These are phyloP conservation scores for Rhamnusium bicolor DNA, from an alignment of 2,888 invertebrate species.

Conservation along the genomic window DNA sequence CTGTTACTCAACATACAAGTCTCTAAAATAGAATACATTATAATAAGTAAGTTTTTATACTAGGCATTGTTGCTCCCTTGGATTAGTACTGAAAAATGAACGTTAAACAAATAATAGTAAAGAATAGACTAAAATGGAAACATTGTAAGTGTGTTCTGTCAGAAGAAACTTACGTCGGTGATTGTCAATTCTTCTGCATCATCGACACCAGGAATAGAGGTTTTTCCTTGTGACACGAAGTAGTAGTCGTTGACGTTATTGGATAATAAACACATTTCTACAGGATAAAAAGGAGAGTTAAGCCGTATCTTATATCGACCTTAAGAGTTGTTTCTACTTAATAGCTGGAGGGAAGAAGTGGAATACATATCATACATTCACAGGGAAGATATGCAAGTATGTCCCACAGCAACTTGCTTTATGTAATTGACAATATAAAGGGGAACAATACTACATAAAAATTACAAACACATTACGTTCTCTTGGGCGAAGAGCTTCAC, in stretches of 20 bases:
- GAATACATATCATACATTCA: background rate
- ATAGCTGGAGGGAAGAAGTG: background rate
- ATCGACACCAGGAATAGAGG: constrained; percentile 95
- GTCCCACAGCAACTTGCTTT: background rate
- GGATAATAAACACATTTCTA: constrained; percentile 86
- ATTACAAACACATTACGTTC: constrained; percentile 38
- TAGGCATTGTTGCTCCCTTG: constrained; percentile 41
- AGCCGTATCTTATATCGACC: constrained; percentile 37
- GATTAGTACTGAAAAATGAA: constrained; percentile 24
- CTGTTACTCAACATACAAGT: constrained; percentile 87
- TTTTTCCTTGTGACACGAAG: constrained; percentile 98
- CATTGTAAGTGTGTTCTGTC: constrained; percentile 42
- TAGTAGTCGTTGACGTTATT: constrained; percentile 94
- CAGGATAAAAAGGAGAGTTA: constrained; percentile 31
- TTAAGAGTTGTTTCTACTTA: background rate
- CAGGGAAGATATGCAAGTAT: background rate
- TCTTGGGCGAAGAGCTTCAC: constrained; percentile 61
- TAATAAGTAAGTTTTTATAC: background rate
- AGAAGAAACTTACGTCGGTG: constrained; percentile 85
- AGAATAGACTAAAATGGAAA: constrained; percentile 24
- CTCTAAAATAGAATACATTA: constrained; percentile 76
- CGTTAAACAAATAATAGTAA: constrained; percentile 13
- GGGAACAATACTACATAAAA: constrained; percentile 1
- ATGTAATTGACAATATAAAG: background rate
- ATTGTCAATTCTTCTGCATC: constrained; percentile 93